Percentiles rank a stretch among this genome's conserved stretches.
Conservation (phyloP, 2,113 vertebrate genomes). For the Etia nguti region DNA sequence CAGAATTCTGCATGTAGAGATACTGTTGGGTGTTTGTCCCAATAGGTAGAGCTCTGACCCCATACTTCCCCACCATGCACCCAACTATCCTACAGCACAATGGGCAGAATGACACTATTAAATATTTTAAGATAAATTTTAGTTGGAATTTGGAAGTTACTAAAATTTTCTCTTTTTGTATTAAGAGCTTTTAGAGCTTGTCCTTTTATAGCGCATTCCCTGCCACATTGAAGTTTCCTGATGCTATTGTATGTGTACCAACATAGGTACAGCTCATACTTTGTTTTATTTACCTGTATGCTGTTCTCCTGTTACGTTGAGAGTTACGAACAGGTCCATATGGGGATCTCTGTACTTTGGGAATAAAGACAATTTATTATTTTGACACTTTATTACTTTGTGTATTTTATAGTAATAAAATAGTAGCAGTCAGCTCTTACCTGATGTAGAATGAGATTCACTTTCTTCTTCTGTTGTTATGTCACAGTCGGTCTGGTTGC, state of each 20-base stretch:
- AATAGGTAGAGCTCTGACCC: neutral
- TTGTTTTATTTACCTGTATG: constrained; percentile 34
- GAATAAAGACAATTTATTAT: neutral
- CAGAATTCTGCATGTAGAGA: neutral
- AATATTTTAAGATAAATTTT: neutral
- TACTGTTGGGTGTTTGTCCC: neutral
- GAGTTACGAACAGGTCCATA: neutral
- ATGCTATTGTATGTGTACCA: neutral
- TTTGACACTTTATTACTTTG: neutral
- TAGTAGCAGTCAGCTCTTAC: neutral
- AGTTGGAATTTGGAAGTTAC: neutral
- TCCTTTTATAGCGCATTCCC: neutral
- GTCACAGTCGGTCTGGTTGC: constrained; percentile 27
- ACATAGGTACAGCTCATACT: neutral
- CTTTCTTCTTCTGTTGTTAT: constrained; percentile 9
- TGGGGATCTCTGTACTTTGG: constrained; percentile 1
- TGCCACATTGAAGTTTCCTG: neutral
- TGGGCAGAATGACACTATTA: neutral
- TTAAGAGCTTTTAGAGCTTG: neutral
- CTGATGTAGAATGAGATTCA: neutral
- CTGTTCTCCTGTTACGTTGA: neutral
- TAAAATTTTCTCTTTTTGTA: neutral
- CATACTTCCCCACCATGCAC: neutral
- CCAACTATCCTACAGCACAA: neutral
- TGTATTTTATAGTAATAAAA: neutral